These are phyloP conservation scores for Blennius ocellaris DNA, from an alignment of 2,113 vertebrate species.

Conservation along the genomic window DNA sequence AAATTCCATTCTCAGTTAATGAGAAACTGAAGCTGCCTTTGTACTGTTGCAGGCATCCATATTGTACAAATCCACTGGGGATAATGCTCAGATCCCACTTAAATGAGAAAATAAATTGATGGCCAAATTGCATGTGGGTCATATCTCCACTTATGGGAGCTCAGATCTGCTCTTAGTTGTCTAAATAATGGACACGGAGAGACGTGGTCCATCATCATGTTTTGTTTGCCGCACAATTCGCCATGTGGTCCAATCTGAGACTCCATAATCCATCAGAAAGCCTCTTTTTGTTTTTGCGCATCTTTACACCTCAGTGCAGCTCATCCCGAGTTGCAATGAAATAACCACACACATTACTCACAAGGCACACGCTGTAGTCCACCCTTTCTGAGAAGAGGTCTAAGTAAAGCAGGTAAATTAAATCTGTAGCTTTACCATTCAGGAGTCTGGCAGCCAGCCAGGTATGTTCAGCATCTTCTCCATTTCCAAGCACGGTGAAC, in stretches of 20 bases:
- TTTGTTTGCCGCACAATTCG: slow-evolving; percentile 10
- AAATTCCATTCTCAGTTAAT: slow-evolving; percentile 75
- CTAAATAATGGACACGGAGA: slow-evolving; percentile 45
- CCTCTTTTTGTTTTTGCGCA: slow-evolving; percentile 8
- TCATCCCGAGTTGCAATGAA: slow-evolving; percentile 32
- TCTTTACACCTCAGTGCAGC: not conserved
- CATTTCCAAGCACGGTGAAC: slow-evolving; percentile 64
- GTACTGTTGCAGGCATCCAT: slow-evolving; percentile 66
- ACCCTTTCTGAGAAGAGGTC: slow-evolving; percentile 54
- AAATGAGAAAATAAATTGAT: slow-evolving; percentile 83
- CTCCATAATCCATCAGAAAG: slow-evolving; percentile 45
- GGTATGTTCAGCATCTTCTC: slow-evolving; percentile 58
- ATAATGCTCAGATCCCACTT: slow-evolving; percentile 76
- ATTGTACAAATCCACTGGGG: slow-evolving; percentile 73
- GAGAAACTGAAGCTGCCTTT: slow-evolving; percentile 70
- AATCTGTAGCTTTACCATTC: slow-evolving; percentile 64
- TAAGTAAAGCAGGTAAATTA: slow-evolving; percentile 71
- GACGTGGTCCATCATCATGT: slow-evolving; percentile 30
- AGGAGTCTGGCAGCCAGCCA: slow-evolving; percentile 62
- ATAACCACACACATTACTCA: slow-evolving; percentile 40
- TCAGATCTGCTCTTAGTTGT: slow-evolving; percentile 66
- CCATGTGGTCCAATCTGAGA: slow-evolving; percentile 33
- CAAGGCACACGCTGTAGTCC: slow-evolving; percentile 42
- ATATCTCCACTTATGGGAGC: slow-evolving; percentile 63
- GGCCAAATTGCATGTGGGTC: slow-evolving; percentile 78